Evolutionary conservation across 2,113 vertebrate species (phyloP), one percentile per base, ranked within the genome.

Genomic region (Odontesthes bonariensis): DNA sequence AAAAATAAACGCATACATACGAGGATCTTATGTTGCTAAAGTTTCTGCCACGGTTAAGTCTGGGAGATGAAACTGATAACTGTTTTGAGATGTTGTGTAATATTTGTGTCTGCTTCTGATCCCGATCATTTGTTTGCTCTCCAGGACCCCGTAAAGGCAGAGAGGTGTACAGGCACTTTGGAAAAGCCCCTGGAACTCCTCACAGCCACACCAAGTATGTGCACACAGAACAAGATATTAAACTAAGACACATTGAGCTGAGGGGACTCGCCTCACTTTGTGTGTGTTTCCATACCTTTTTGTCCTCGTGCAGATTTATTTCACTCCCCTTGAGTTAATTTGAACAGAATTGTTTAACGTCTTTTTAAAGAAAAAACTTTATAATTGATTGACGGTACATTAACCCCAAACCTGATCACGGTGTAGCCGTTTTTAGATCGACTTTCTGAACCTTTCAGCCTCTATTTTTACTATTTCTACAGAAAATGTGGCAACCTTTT

Each of bases 121-220:
- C 13, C 40, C 35, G 35, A 38, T 5, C 35, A 10, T 23, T 23
- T 17, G n/a, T 46, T 35, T 71, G 4, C 79, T 63, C 11, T 77
- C 4, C 77, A 97, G 96, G 96, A 79, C 96, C 96, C 51, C 96
- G 96, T 13, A 97, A 97, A 91, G 96, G 79, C 84, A 93, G 96
- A 64, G 92, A 96, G 90, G 96, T 97, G 65, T 98, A 97, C 92
- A 95, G 96, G 83, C 96, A 98, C 89, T 98, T 98, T 19, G 96
- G 96, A 84, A 97, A 96, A 82, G 96, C 96, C 20, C 93, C 96
- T 17, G 96, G 96, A 88, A 96, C 96, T 17, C 96, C 96, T 3
- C 96, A 98, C 91, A 97, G 96, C 92, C 96, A 95, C 88, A 97
- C 95, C 89, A 98, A 98, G 96, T 98, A 92, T 85, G 96, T 93